A percentile compares a stretch with the other conserved stretches of the same genome.
Evolutionary conservation across 2,113 vertebrate species (phyloP).

Genomic region (Psilopogon haemacephalus): DNA sequence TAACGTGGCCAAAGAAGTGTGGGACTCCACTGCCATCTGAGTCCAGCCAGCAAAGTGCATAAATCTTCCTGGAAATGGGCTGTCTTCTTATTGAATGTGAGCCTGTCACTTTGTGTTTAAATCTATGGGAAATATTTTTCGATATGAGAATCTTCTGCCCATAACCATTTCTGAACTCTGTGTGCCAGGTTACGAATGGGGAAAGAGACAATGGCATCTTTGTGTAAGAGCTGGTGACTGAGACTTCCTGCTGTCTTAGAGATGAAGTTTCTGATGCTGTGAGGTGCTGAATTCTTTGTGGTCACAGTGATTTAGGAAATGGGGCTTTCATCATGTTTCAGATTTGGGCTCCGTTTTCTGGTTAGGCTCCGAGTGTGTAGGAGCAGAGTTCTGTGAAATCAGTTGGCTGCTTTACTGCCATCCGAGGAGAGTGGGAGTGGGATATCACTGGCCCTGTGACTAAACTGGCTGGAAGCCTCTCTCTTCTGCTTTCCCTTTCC

Average conservation of each 20-base stretch:
- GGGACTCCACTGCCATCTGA: not conserved
- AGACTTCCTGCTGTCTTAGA: not conserved
- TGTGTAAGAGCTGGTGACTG: not conserved
- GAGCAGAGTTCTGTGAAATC: constrained; percentile 26
- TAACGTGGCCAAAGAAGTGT: not conserved
- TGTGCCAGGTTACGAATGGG: not conserved
- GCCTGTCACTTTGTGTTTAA: not conserved
- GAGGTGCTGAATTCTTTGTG: not conserved
- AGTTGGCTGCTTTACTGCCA: constrained; percentile 6
- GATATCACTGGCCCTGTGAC: constrained; percentile 20
- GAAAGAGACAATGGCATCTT: not conserved
- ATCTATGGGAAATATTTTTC: not conserved
- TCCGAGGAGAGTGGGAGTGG: not conserved
- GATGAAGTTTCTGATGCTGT: not conserved
- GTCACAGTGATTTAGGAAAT: not conserved
- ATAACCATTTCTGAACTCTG: not conserved
- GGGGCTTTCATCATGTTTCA: not conserved
- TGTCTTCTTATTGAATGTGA: not conserved
- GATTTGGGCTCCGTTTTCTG: not conserved
- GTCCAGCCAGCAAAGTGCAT: not conserved
- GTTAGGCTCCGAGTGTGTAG: not conserved
- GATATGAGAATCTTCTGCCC: not conserved
- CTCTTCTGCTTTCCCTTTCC: not conserved
- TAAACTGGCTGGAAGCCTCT: not conserved
- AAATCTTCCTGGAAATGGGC: not conserved